These are phyloP conservation scores for Synanthedon tipuliformis DNA, from an alignment of 2,888 invertebrate species.

Conservation along the genomic window DNA sequence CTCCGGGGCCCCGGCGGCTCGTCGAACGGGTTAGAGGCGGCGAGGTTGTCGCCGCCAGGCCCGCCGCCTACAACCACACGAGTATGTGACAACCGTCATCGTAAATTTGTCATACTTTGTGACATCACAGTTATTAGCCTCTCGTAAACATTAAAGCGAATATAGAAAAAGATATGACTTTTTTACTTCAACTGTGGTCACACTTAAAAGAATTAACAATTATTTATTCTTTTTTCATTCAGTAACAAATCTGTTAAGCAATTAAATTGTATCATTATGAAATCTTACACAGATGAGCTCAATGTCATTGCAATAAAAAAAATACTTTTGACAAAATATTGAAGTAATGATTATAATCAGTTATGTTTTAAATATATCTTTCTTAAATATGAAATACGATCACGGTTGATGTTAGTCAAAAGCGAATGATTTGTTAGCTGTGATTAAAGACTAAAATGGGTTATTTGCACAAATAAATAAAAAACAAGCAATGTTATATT, in stretches of 20 bases:
- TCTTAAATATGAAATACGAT: neutral
- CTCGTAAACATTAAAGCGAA: too few relatives aligned
- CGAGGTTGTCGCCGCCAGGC: slow-evolving; percentile 78
- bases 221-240: too few relatives aligned
- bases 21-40: slow-evolving; percentile 89
- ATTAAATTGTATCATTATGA: too few relatives aligned
- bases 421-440: slow-evolving; percentile 46
- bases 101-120: neutral
- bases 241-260: too few relatives aligned
- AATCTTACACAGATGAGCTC: too few relatives aligned
- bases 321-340: too few relatives aligned
- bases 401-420: slow-evolving; percentile 39
- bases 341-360: too few relatives aligned
- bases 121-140: too few relatives aligned
- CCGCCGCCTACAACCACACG: slow-evolving; percentile 62
- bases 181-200: too few relatives aligned
- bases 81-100: neutral
- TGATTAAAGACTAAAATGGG: slow-evolving; percentile 10
- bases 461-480: slow-evolving; percentile 37
- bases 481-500: slow-evolving; percentile 17
- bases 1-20: slow-evolving; percentile 74
- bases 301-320: too few relatives aligned
- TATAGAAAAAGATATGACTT: too few relatives aligned
- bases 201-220: too few relatives aligned
- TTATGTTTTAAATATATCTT: neutral